These are phyloP conservation scores for Ceriagrion tenellum DNA, from an alignment of 2,888 invertebrate species.

Conservation along the genomic window DNA sequence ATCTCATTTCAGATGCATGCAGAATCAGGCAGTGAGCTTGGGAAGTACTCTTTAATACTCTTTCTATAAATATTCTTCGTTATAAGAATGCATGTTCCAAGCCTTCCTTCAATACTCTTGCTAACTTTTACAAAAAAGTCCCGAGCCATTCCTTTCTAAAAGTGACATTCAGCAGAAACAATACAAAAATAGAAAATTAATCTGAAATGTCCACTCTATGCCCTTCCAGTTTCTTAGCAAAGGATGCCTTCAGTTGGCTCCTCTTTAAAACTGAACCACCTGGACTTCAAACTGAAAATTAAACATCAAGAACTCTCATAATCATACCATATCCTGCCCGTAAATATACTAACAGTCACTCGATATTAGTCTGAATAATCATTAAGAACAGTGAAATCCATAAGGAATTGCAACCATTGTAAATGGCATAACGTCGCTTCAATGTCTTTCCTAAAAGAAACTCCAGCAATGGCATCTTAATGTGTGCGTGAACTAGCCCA, in stretches of 20 bases:
- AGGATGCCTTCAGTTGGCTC: constrained; percentile 37
- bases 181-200: constrained; percentile 63
- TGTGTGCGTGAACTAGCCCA: constrained; percentile 51
- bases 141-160: neutral
- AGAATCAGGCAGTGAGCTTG: constrained; percentile 45
- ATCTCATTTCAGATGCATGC: constrained; percentile 16
- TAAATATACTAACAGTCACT: constrained; percentile 51
- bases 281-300: constrained; percentile 10
- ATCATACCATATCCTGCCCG: neutral
- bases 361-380: constrained; percentile 37
- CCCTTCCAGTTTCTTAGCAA: neutral
- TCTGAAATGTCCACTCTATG: constrained; percentile 13
- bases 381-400: constrained; percentile 39
- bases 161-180: constrained; percentile 55
- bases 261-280: constrained; percentile 3
- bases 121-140: neutral
- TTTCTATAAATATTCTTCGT: neutral
- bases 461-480: constrained; percentile 11
- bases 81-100: constrained; percentile 2
- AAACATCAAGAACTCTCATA: neutral
- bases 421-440: constrained; percentile 20
- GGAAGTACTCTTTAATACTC: constrained; percentile 53
- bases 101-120: neutral
- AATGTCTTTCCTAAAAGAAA: constrained; percentile 47
- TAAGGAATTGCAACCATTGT: constrained; percentile 28